Evolutionary conservation across 2,113 vertebrate genomes (phyloP), one percentile per base, ranked within the genome.

Genomic region (Sminthopsis crassicaudata): DNA sequence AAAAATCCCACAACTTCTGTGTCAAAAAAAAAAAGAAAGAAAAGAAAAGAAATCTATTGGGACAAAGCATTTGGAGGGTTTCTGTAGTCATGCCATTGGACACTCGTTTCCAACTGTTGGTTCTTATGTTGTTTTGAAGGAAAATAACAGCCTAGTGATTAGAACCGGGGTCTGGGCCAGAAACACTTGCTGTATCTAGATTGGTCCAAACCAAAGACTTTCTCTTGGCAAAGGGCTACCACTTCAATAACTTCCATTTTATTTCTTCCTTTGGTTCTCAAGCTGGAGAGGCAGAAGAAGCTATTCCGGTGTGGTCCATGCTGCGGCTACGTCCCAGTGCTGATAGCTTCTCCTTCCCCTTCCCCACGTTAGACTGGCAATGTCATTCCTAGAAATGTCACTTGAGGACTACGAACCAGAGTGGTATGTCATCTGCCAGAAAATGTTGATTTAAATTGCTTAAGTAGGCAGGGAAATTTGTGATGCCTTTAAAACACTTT

Each of bases 351-450:
- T n/a, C 55, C n/a, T 42, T 96, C 46, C 91, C 50, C 46, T 90
- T 95, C 30, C 30, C 30, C 60, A 36, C 22, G 1, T 46, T 90
- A 3, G 50, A 92, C 97, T 16, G 95, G 94, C 76, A 36, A 2
- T 67, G 26, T 93, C 94, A 91, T 84, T 93, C 94, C 95, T 95
- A 55, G 96, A 96, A 97, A 97, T 97, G 92, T 96, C 95, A 95
- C 23, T 50, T 46, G 48, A 89, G 30, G 91, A 94, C 91, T 51
- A 91, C 52, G 91, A 76, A 88, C 42, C 36, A 25, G 89, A 24
- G 25, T 48, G 89, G 24, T 11, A 90, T 30, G 26, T 30, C 24
- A 42, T 84, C 67, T 84, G 48, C 90, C 55, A 24, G 60, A 8
- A 95, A 96, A 96, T 95, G 93, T 51, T 94, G 84, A 6, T 2